A percentile compares a stretch with the other conserved stretches of the same genome.
phyloP scores from a whole-genome alignment of 1,140 invertebrate genomes.

The Drosophila lacteicornis region DNA sequence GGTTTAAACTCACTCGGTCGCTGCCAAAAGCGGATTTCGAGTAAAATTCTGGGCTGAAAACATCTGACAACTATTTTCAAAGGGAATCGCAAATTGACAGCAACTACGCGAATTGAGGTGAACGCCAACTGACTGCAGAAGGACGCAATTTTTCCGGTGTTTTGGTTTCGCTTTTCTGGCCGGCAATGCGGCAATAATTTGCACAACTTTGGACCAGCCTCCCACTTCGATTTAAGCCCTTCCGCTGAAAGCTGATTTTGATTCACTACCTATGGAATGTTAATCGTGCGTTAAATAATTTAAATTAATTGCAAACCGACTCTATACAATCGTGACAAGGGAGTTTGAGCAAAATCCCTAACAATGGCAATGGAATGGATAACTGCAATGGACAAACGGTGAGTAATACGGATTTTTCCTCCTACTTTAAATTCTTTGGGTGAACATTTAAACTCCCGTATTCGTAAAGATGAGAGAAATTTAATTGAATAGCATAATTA shows the following conservation, averaged over 20 bases:
- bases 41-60: constrained; percentile 10
- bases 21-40: constrained; percentile 30
- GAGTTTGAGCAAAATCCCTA: constrained; percentile 12
- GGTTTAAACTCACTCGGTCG: constrained; percentile 1
- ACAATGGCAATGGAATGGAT: constrained; percentile 85
- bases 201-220: constrained; percentile 26
- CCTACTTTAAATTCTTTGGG: neutral
- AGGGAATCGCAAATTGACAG: constrained; percentile 55
- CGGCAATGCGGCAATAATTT: constrained; percentile 57
- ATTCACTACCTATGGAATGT: constrained; percentile 15
- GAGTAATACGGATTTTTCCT: constrained; percentile 25
- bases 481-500: neutral
- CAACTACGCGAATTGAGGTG: constrained; percentile 37
- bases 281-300: constrained; percentile 19
- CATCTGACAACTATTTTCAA: constrained; percentile 21
- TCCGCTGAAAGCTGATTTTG: constrained; percentile 31
- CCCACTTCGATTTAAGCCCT: constrained; percentile 29
- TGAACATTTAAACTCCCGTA: neutral
- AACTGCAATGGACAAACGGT: constrained; percentile 85
- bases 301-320: constrained; percentile 19
- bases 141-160: constrained; percentile 50
- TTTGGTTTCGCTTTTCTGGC: constrained; percentile 41
- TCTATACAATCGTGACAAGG: constrained; percentile 9
- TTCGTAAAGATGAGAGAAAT: neutral
- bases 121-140: constrained; percentile 22